A percentile compares a stretch with the other conserved stretches of the same genome.
These are phyloP conservation scores for Schrankia costaestrigalis DNA, from an alignment of 2,888 invertebrate species.

Conservation along the genomic window DNA sequence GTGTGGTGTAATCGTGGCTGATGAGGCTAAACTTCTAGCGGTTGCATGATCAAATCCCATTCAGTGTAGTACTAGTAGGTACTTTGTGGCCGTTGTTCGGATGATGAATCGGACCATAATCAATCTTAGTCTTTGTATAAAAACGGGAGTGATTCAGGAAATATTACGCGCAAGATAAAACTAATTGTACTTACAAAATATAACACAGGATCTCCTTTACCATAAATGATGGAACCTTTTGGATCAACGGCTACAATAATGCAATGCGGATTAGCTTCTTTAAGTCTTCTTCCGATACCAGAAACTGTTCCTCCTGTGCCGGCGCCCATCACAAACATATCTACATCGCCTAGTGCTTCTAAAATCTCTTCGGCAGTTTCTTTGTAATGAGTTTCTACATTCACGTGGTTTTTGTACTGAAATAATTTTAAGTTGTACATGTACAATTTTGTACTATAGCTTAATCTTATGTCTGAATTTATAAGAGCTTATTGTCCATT, in stretches of 20 bases:
- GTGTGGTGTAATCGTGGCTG: too few species aligned
- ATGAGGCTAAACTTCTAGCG: too few species aligned
- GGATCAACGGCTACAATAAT: constrained; percentile 93
- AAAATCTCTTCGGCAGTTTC: constrained; percentile 94
- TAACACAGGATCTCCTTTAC: constrained; percentile 78
- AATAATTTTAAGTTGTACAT: too few species aligned
- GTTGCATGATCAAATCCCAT: too few species aligned
- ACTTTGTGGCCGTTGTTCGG: too few species aligned
- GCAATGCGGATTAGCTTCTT: constrained; percentile 88
- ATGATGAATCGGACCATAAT: not conserved
- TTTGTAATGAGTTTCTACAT: constrained; percentile 97
- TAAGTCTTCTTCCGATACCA: constrained; percentile 93
- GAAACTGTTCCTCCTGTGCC: constrained; percentile 96
- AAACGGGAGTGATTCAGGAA: too few species aligned
- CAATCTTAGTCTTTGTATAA: too few species aligned
- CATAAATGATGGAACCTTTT: constrained; percentile 82
- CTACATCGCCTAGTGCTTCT: constrained; percentile 83
- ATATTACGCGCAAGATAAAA: not conserved
- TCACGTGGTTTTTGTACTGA: constrained; percentile 91
- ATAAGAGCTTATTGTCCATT: too few species aligned
- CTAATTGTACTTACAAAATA: constrained; percentile 36
- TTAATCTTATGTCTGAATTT: too few species aligned
- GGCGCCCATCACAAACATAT: constrained; percentile 89
- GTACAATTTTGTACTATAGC: too few species aligned
- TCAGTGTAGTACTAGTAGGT: too few species aligned